Evolutionary conservation across 2,888 invertebrate species (phyloP).

Genomic region (Tryphoninae sp.): DNA sequence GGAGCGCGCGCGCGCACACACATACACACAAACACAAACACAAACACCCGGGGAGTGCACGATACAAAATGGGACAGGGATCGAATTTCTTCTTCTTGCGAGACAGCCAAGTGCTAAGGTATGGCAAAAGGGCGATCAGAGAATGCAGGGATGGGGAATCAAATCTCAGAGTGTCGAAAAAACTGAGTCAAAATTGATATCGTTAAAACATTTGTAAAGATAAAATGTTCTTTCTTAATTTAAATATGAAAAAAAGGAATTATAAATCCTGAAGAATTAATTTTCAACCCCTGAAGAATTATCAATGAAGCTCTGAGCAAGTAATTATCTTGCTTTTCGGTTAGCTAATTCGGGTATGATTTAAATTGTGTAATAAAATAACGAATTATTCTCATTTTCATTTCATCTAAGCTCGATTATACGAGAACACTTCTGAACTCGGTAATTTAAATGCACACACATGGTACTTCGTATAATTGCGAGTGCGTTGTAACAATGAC

Average conservation of each 20-base stretch:
- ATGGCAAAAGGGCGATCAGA: neutral
- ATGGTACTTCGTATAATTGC: conserved; percentile 23
- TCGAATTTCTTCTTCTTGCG: neutral
- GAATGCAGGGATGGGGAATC: neutral
- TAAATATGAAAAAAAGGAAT: no score
- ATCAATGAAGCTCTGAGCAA: neutral
- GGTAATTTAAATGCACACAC: neutral
- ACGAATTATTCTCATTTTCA: no score
- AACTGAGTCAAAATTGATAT: no score
- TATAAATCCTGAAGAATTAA: no score
- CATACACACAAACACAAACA: conserved; percentile 17
- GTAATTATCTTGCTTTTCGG: no score
- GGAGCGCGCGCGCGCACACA: neutral
- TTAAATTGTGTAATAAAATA: no score
- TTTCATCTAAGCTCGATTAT: neutral
- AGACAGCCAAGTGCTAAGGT: conserved; percentile 1
- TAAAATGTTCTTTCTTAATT: no score
- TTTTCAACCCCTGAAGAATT: neutral
- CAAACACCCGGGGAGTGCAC: neutral
- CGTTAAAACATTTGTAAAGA: no score
- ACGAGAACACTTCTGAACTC: conserved; percentile 46
- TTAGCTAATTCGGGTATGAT: no score
- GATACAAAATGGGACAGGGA: conserved; percentile 12
- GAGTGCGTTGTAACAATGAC: conserved; percentile 60
- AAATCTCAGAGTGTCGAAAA: neutral